phyloP scores from a whole-genome alignment of 2,888 invertebrate genomes.

The Caenorhabditis drosophilae region DNA sequence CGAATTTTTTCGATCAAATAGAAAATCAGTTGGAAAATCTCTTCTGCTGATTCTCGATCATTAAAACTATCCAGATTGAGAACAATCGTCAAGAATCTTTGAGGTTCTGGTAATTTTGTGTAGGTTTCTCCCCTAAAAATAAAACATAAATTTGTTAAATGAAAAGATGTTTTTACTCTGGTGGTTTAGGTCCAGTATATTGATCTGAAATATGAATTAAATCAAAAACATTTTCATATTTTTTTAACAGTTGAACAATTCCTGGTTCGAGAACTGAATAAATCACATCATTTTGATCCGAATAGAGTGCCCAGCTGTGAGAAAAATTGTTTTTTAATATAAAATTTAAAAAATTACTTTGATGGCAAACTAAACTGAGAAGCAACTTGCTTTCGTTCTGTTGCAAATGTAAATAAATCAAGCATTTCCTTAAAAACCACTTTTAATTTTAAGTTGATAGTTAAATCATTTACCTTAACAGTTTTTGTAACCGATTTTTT shows the following conservation, averaged over 20 bases:
- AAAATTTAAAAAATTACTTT: slow-evolving; percentile 12
- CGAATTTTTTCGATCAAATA: slow-evolving; percentile 83
- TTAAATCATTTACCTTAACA: too few relatives aligned
- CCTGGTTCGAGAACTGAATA: slow-evolving; percentile 41
- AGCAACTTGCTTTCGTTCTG: slow-evolving; percentile 42
- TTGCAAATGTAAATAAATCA: slow-evolving; percentile 75
- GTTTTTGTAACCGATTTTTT: slow-evolving; percentile 85
- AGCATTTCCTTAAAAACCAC: too few relatives aligned
- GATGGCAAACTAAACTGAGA: slow-evolving; percentile 38
- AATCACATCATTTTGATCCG: slow-evolving; percentile 49
- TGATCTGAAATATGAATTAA: slow-evolving; percentile 97
- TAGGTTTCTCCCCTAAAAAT: slow-evolving; percentile 68
- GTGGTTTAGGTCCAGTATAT: slow-evolving; percentile 84
- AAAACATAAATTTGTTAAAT: too few relatives aligned
- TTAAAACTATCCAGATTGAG: slow-evolving; percentile 40
- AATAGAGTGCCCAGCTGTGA: slow-evolving; percentile 36
- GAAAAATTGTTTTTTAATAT: neutral
- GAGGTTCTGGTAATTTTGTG: slow-evolving; percentile 75
- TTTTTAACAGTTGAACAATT: slow-evolving; percentile 70
- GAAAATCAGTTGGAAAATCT: slow-evolving; percentile 74
- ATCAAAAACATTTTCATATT: slow-evolving; percentile 84
- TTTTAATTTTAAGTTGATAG: too few relatives aligned
- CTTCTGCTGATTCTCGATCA: slow-evolving; percentile 36
- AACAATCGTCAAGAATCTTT: slow-evolving; percentile 81
- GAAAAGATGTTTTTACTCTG: slow-evolving; percentile 89